phyloP scores from a whole-genome alignment of 2,888 invertebrate species.

The Heliothis peltigera region DNA sequence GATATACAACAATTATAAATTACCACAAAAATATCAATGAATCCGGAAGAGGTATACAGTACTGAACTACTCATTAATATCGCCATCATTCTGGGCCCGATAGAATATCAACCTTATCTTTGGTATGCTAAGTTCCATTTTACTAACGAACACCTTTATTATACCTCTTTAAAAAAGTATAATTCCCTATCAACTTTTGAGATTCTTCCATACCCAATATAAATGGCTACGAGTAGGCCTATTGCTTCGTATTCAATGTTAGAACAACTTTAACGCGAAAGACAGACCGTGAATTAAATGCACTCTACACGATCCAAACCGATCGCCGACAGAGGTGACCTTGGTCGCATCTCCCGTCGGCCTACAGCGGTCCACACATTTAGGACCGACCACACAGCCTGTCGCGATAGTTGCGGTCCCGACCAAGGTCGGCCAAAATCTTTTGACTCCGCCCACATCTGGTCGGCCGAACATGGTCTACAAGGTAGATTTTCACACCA shows the following conservation, averaged over 20 bases:
- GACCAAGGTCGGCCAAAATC: too few species aligned
- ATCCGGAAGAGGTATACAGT: slow-evolving; percentile 56
- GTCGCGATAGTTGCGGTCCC: too few species aligned
- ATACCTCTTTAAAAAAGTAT: not conserved
- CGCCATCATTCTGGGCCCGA: slow-evolving; percentile 10
- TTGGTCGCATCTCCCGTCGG: too few species aligned
- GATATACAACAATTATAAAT: slow-evolving; percentile 75
- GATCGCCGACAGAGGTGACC: too few species aligned
- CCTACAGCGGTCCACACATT: too few species aligned
- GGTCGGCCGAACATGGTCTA: too few species aligned
- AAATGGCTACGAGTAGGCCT: slow-evolving; percentile 29
- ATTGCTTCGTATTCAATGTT: slow-evolving; percentile 46
- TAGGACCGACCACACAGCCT: too few species aligned
- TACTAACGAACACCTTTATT: not conserved
- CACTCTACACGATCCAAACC: too few species aligned
- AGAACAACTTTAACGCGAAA: slow-evolving; percentile 38
- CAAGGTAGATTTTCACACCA: too few species aligned
- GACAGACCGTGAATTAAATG: slow-evolving; percentile 35
- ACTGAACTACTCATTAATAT: not conserved
- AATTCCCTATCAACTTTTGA: not conserved
- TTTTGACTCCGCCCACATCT: too few species aligned
- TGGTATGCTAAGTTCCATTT: slow-evolving; percentile 30
- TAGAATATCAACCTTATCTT: slow-evolving; percentile 13
- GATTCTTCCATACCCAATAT: slow-evolving; percentile 23
- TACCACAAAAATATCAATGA: slow-evolving; percentile 65